Evolutionary conservation across 2,797 vertebrate genomes (phyloP).

Genomic region (Naso thynnoides): DNA sequence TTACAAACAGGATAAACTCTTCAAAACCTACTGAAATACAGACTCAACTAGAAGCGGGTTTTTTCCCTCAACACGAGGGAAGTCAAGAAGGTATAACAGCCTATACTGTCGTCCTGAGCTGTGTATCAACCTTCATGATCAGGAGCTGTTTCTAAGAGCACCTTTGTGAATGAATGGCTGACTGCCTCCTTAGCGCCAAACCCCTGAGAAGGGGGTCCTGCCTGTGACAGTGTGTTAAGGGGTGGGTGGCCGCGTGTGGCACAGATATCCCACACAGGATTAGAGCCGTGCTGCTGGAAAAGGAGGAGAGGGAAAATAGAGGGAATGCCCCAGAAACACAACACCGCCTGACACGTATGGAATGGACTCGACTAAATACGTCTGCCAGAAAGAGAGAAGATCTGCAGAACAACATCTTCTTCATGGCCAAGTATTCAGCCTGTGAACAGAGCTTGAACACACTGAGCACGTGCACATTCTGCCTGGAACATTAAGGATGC

Average conservation of each 20-base stretch:
- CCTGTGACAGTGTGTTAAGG: slow-evolving; percentile 31
- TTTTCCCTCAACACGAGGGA: too few relatives aligned
- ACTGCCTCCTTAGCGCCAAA: slow-evolving; percentile 38
- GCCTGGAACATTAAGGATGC: slow-evolving; percentile 40
- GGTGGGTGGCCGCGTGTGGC: slow-evolving; percentile 35
- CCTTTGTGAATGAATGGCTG: slow-evolving; percentile 28
- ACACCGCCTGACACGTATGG: slow-evolving; percentile 76
- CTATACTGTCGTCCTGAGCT: too few relatives aligned
- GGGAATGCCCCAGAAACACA: slow-evolving; percentile 79
- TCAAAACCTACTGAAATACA: background rate
- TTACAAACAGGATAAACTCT: background rate
- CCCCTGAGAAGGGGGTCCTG: slow-evolving; percentile 44
- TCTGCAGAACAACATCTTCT: slow-evolving; percentile 53
- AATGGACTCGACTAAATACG: slow-evolving; percentile 63
- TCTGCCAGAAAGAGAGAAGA: slow-evolving; percentile 65
- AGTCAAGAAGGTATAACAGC: background rate
- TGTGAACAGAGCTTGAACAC: slow-evolving; percentile 56
- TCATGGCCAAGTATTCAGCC: slow-evolving; percentile 57
- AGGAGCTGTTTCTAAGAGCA: slow-evolving; percentile 1
- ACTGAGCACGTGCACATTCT: slow-evolving; percentile 18
- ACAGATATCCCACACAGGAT: slow-evolving; percentile 74
- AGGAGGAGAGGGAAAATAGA: slow-evolving; percentile 38
- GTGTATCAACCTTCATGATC: too few relatives aligned
- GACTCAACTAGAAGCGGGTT: background rate
- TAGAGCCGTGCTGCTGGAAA: slow-evolving; percentile 58